A percentile compares a stretch with the other conserved stretches of the same genome.
Evolutionary conservation across 1,140 invertebrate species (phyloP).

Genomic region (Cydia fagiglandana): DNA sequence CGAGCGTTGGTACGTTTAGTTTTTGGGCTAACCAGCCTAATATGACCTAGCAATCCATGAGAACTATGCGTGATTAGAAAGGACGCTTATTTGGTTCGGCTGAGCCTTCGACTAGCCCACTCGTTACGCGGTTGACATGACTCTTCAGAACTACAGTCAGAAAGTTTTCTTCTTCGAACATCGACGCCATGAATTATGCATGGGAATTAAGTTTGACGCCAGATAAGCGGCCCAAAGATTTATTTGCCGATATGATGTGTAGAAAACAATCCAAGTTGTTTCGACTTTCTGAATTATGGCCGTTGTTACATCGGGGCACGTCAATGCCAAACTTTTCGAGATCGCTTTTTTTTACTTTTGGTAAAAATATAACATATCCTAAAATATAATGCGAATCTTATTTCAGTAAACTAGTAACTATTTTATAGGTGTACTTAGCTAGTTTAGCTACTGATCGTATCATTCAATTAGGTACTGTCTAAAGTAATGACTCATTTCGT

Average conservation of each 20-base stretch:
- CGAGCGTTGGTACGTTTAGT: not conserved
- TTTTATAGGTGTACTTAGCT: no score
- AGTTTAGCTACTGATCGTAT: no score
- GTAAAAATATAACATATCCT: not conserved
- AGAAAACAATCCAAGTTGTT: slow-evolving; percentile 76
- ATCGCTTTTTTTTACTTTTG: slow-evolving; percentile 39
- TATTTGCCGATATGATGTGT: slow-evolving; percentile 76
- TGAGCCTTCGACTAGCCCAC: not conserved
- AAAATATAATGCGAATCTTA: not conserved
- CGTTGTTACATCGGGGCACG: slow-evolving; percentile 71
- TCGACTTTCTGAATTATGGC: slow-evolving; percentile 71
- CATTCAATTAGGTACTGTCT: no score
- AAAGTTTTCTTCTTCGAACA: slow-evolving; percentile 66
- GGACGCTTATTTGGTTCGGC: not conserved
- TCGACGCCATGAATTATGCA: slow-evolving; percentile 75
- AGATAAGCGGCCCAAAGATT: slow-evolving; percentile 76
- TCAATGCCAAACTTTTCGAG: slow-evolving; percentile 60
- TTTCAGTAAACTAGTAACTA: not conserved
- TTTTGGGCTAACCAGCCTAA: not conserved
- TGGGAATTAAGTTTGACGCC: slow-evolving; percentile 77
- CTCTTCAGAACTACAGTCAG: slow-evolving; percentile 40
- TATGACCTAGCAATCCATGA: not conserved
- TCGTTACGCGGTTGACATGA: slow-evolving; percentile 33
- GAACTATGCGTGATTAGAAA: not conserved
- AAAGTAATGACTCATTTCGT: no score